Percentiles rank a stretch among this genome's conserved stretches.
Evolutionary conservation across 2,888 invertebrate species (phyloP).

Genomic region (Antheraea yamamai): DNA sequence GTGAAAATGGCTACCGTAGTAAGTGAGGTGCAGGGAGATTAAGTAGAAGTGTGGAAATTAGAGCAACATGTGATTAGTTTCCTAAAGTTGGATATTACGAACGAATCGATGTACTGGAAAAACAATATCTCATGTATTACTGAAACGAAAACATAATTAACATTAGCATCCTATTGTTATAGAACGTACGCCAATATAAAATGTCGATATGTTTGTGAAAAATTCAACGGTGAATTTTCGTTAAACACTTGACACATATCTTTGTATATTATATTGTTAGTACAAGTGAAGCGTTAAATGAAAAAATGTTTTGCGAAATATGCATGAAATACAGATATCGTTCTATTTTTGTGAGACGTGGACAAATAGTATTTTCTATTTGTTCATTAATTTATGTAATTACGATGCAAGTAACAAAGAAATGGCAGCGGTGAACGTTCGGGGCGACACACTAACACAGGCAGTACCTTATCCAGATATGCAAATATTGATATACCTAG

Average conservation of each 20-base stretch:
- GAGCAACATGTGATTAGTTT: not conserved
- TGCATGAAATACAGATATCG: conserved; percentile 34
- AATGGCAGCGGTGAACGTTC: conserved; percentile 25
- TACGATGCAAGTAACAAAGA: conserved; percentile 27
- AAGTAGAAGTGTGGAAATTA: not conserved
- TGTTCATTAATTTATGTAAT: conserved; percentile 32
- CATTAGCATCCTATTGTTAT: not conserved
- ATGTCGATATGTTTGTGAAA: not conserved
- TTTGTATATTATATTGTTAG: conserved; percentile 24
- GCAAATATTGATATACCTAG: conserved; percentile 17
- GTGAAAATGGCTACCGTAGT: too few relatives aligned
- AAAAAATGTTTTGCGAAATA: conserved; percentile 29
- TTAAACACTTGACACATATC: conserved; percentile 42
- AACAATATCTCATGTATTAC: too few relatives aligned
- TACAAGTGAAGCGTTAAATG: conserved; percentile 38
- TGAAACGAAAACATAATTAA: too few relatives aligned
- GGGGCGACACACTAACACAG: conserved; percentile 20
- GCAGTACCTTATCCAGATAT: conserved; percentile 16
- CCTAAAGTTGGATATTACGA: not conserved
- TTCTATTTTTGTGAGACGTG: conserved; percentile 39
- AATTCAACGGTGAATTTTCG: conserved; percentile 28
- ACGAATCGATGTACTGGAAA: not conserved
- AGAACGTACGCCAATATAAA: not conserved
- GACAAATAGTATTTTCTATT: conserved; percentile 26
- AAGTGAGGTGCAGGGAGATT: too few relatives aligned